Evolutionary conservation across 2,888 invertebrate genomes (phyloP).

Genomic region (Apodemia zela): DNA sequence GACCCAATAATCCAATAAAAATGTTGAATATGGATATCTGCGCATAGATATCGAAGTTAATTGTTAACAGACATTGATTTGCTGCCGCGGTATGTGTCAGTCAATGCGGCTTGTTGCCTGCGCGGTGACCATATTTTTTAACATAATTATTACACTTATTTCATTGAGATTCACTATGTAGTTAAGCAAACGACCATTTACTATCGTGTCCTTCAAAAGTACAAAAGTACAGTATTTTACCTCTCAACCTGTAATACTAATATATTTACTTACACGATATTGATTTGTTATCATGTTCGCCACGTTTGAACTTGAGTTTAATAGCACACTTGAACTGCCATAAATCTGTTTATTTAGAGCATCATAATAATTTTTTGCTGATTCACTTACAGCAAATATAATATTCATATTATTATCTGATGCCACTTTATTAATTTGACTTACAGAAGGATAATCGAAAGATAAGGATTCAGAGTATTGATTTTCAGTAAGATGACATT

Average conservation of each 20-base stretch:
- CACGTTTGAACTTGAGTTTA: constrained; percentile 74
- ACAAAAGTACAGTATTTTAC: too few relatives aligned
- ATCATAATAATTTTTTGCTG: constrained; percentile 62
- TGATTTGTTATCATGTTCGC: constrained; percentile 84
- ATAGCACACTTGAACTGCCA: constrained; percentile 82
- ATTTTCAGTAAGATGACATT: constrained; percentile 81
- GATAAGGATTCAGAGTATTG: constrained; percentile 74
- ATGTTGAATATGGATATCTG: too few relatives aligned
- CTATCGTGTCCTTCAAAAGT: too few relatives aligned
- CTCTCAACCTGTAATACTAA: neutral
- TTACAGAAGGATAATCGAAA: constrained; percentile 89
- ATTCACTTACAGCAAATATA: constrained; percentile 85
- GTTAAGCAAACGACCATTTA: too few relatives aligned
- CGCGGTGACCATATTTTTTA: too few relatives aligned
- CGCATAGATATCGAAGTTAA: too few relatives aligned
- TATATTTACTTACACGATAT: constrained; percentile 78
- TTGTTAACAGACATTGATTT: too few relatives aligned
- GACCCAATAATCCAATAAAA: too few relatives aligned
- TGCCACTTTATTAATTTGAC: constrained; percentile 82
- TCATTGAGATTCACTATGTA: too few relatives aligned
- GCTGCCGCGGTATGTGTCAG: too few relatives aligned
- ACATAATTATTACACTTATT: too few relatives aligned
- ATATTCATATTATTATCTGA: constrained; percentile 86
- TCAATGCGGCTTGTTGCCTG: too few relatives aligned
- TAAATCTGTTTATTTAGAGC: constrained; percentile 81